These are phyloP conservation scores for Petrocephalus sullivani DNA, from an alignment of 2,797 vertebrate species.

Conservation along the genomic window DNA sequence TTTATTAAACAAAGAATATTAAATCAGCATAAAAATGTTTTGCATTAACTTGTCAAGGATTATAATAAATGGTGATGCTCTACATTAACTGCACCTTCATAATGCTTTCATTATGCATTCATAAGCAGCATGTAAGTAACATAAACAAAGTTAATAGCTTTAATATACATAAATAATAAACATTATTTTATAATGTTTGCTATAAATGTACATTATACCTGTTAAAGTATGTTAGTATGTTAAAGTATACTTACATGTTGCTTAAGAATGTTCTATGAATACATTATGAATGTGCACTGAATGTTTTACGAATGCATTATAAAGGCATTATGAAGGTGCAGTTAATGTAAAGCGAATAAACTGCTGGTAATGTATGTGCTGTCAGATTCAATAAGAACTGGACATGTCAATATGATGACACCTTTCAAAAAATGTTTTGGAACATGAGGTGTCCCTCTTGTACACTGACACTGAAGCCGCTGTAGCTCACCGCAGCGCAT, in stretches of 20 bases:
- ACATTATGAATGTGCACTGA: background rate
- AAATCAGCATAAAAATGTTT: background rate
- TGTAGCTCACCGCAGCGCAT: constrained; percentile 18
- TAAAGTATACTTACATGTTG: background rate
- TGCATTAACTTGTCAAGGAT: background rate
- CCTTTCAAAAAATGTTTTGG: background rate
- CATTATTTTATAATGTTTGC: background rate
- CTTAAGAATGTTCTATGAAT: background rate
- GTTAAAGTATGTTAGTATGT: background rate
- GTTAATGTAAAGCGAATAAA: background rate
- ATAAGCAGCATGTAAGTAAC: background rate
- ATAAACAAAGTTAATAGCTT: background rate
- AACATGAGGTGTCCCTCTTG: background rate
- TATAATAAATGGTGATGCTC: background rate
- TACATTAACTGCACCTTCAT: background rate
- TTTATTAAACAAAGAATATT: background rate
- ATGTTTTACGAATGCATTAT: background rate
- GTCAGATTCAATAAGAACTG: background rate
- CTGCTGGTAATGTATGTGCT: constrained; percentile 12
- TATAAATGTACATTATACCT: background rate
- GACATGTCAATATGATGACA: background rate
- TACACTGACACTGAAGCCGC: background rate
- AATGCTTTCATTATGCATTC: background rate
- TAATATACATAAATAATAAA: background rate
- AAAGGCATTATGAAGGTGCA: background rate